These are phyloP conservation scores for Philypnodon macrostomus DNA, from an alignment of 2,797 vertebrate genomes.

Conservation along the genomic window DNA sequence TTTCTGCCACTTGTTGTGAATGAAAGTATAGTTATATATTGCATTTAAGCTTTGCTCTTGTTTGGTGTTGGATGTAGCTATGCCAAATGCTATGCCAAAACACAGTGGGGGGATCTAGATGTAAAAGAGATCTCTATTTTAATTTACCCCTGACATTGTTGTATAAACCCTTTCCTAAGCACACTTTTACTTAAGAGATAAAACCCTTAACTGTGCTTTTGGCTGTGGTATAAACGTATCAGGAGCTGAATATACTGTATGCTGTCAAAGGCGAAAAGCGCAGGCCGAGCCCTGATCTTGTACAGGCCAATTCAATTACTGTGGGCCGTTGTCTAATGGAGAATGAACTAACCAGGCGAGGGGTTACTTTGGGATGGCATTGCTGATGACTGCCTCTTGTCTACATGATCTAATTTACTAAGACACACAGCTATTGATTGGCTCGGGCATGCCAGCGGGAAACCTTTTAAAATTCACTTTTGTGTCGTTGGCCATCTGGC, in stretches of 20 bases:
- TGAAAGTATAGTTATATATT: too few species aligned
- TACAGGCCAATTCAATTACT: conserved; percentile 76
- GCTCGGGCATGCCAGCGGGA: conserved; percentile 60
- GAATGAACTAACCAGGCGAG: conserved; percentile 68
- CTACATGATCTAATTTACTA: conserved; percentile 79
- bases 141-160: too few species aligned
- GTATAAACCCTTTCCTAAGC: not conserved
- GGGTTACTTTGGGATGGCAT: conserved; percentile 65
- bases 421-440: conserved; percentile 77
- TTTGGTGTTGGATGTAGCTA: too few species aligned
- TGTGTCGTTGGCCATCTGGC: conserved; percentile 49
- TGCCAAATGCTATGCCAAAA: too few species aligned
- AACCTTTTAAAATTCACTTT: conserved; percentile 59
- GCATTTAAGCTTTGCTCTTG: too few species aligned
- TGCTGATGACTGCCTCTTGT: conserved; percentile 73
- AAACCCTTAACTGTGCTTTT: too few species aligned
- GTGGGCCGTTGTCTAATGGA: conserved; percentile 66
- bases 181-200: too few species aligned
- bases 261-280: conserved; percentile 58
- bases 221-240: conserved; percentile 46
- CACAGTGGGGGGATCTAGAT: too few species aligned
- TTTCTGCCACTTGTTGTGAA: too few species aligned
- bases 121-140: too few species aligned
- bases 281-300: conserved; percentile 65
- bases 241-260: conserved; percentile 57